A percentile compares a stretch with the other conserved stretches of the same genome.
phyloP scores from a whole-genome alignment of 2,113 vertebrate species.

The Plectropomus leopardus region DNA sequence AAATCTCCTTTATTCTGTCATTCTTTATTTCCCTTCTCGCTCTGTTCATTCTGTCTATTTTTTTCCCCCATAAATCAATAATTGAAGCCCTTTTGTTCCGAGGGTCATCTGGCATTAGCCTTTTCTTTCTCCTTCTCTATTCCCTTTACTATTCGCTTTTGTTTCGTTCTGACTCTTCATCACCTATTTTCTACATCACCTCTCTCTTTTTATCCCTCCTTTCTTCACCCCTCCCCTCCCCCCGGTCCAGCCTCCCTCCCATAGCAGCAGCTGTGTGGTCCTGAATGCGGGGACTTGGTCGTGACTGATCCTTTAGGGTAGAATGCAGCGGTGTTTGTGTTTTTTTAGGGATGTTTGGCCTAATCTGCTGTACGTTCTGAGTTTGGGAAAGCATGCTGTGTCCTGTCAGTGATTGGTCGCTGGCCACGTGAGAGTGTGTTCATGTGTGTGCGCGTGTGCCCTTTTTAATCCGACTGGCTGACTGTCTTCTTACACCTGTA shows the following conservation, averaged over 20 bases:
- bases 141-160: neutral
- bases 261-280: conserved; percentile 82
- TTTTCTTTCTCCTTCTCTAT: neutral
- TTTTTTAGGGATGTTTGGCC: conserved; percentile 70
- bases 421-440: conserved; percentile 65
- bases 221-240: neutral
- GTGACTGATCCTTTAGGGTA: conserved; percentile 83
- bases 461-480: conserved; percentile 78
- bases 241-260: conserved; percentile 62
- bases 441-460: conserved; percentile 54
- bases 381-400: conserved; percentile 79
- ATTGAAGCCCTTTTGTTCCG: neutral
- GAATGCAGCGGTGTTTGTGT: conserved; percentile 85
- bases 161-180: neutral
- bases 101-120: neutral
- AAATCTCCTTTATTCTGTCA: neutral
- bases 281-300: conserved; percentile 83
- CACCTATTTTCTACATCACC: neutral
- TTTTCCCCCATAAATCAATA: neutral
- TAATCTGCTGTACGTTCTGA: conserved; percentile 67
- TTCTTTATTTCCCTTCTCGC: neutral
- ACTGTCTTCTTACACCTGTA: conserved; percentile 76
- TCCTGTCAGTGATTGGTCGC: conserved; percentile 75
- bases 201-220: neutral
- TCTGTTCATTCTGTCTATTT: neutral